Evolutionary conservation across 2,888 invertebrate genomes (phyloP).

Genomic region (Eledona agricola): DNA sequence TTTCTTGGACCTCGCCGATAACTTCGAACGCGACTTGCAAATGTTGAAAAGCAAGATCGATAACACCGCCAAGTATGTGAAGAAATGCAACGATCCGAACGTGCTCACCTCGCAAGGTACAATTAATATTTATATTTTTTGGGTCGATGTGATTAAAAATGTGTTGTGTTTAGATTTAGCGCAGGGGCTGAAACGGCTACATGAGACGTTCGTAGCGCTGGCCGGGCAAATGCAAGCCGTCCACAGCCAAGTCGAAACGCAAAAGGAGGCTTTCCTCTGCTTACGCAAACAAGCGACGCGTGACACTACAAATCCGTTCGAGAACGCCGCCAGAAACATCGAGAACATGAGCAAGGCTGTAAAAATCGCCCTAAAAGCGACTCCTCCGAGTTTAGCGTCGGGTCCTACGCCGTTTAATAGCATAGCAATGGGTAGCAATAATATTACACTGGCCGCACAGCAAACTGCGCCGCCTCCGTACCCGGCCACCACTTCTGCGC

Average conservation of each 20-base stretch:
- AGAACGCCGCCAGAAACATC: conserved; percentile 53
- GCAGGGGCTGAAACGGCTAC: conserved; percentile 80
- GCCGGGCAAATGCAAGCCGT: conserved; percentile 88
- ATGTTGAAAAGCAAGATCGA: conserved; percentile 76
- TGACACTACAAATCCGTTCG: conserved; percentile 82
- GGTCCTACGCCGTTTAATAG: conserved; percentile 72
- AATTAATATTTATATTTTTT: too few relatives aligned
- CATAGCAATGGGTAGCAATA: conserved; percentile 46
- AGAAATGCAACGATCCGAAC: conserved; percentile 71
- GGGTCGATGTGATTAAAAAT: too few relatives aligned
- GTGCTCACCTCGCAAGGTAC: conserved; percentile 73
- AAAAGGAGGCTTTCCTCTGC: conserved; percentile 86
- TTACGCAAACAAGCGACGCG: conserved; percentile 80
- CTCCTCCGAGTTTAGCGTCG: conserved; percentile 64
- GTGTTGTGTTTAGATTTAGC: conserved; percentile 73
- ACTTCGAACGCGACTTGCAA: conserved; percentile 76
- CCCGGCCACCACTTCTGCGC: conserved; percentile 51
- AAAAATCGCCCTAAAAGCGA: conserved; percentile 52
- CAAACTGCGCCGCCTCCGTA: conserved; percentile 54
- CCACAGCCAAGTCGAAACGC: conserved; percentile 79
- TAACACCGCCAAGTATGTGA: conserved; percentile 76
- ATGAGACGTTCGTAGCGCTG: conserved; percentile 85
- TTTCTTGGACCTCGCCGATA: conserved; percentile 73
- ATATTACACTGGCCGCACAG: conserved; percentile 57
- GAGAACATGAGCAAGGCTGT: conserved; percentile 41